Base-by-base conservation (phyloP, 92 coral and sea anemone species). In the Bergia puertoricense region DNA sequence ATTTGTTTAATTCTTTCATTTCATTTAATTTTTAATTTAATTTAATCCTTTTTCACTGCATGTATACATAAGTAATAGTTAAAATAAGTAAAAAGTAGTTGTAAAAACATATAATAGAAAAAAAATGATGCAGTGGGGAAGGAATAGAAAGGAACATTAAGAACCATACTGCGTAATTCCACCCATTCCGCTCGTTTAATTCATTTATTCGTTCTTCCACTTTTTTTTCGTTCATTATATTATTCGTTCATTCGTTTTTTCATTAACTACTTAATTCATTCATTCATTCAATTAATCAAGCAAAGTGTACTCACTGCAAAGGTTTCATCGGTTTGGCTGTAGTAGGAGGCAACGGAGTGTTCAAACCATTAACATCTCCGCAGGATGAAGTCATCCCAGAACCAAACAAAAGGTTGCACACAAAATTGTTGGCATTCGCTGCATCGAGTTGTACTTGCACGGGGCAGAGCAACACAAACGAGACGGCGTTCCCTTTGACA, bases 321-420 rank as follows among this genome's bases (percentile, higher is more conserved):
- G 86, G 75, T 44, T 83, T 69, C 77, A 68, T 71, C 3, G 77
- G 78, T 16, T 44, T 18, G 2, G 10, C 66, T 1, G 62, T n/a
- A 45, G 86, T 83, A 3, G 86, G 76, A 67, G 78, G 86, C 65
- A 10, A 5, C 18, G 86, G 86, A 43, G 59, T 83, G 43, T 44
- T 69, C 38, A 71, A n/a, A 43, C 59, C 77, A 43, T 48, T 71
- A 2, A 8, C 18, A 45, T 37, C 59, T n/a, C 86, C 86, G n/a
- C 86, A 83, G 1, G 78, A 68, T 1, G 77, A 67, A 4, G 86
- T 69, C 86, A 44, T n/a, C 30, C 86, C 23, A 4, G 86, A 45
- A 67, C 16, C 65, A 68, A 83, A 83, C 86, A 83, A 69, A 15
- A 42, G 76, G 0, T 67, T 69, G 77, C 86, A 83, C 3, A 83